Conservation (phyloP, 2,113 vertebrate species). For the Alectura lathami region DNA sequence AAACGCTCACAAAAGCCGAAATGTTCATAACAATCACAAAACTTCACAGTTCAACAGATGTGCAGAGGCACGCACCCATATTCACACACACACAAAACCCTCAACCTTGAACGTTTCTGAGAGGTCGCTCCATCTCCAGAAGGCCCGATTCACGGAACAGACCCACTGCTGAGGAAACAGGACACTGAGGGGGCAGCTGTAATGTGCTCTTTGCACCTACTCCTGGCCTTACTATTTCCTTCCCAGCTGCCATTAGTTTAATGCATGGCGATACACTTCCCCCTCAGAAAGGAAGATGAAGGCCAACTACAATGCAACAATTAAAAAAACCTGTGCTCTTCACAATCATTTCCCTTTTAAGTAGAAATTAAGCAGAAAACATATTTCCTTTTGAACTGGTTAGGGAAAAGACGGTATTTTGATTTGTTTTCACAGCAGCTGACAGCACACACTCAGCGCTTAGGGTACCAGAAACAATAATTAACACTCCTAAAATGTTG, state of each 20-base stretch:
- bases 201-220: neutral
- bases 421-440: neutral
- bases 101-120: neutral
- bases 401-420: neutral
- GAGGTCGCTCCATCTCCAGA: neutral
- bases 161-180: neutral
- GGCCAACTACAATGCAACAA: neutral
- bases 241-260: neutral
- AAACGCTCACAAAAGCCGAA: neutral
- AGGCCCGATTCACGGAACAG: neutral
- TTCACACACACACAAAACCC: neutral
- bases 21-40: neutral
- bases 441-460: neutral
- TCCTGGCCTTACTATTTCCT: neutral
- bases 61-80: neutral
- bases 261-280: neutral
- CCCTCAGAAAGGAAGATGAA: neutral
- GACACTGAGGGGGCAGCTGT: neutral
- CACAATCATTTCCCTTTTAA: neutral
- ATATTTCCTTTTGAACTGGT: neutral
- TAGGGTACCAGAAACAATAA: constrained; percentile 1
- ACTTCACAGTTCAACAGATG: neutral
- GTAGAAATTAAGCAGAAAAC: neutral
- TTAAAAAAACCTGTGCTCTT: neutral
- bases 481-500: neutral